Base-by-base conservation (phyloP, 1,140 invertebrate genomes). In the Cherax destructor region DNA sequence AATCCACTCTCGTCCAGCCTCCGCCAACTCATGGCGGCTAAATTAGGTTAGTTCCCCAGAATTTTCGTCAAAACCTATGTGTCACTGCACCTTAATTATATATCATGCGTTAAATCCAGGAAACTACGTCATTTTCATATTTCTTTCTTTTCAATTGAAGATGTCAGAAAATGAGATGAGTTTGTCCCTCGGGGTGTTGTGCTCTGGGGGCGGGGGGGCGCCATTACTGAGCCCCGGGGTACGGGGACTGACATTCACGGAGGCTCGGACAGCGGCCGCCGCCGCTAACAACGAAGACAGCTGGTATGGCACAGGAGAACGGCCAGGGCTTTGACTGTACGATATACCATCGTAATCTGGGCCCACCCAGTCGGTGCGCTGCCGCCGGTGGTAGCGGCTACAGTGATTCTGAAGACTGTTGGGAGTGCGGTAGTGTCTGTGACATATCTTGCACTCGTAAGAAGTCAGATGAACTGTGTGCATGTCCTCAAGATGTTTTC, bases 401-500 rank as follows among this genome's bases (percentile, higher is more conserved):
- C 94, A 95, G 93, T 95, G 95, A 81, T 95, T 95, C 87, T 95
- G 95, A 85, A 95, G 93, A 92, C 95, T 95, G 86, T 95, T 95
- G 90, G 95, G 94, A 85, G 95, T 95, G 83, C 95, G 95, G 94
- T 98, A 98, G 84, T 96, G 96, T 92, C 97, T 96, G 94, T 97
- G 97, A 94, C 97, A 98, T 95, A 98, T 97, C 95, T 97, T 97
- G 95, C 97, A 98, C 92, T 97, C 97, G 95, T 97, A 92, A 84
- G 91, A 95, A 92, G 97, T 97, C 95, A 98, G 97, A 84, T 97
- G 97, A 94, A 97, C 97, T 95, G 98, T 97, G 95, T 98, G 97
- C 94, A 97, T 98, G 95, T 98, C 97, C 95, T 98, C 97, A 95
- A 97, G 98, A 95, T 98, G 97, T 84, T 92, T 92, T 59, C 91